phyloP scores from a whole-genome alignment of 2,113 vertebrate genomes.

The Rousettus leschenaultii region DNA sequence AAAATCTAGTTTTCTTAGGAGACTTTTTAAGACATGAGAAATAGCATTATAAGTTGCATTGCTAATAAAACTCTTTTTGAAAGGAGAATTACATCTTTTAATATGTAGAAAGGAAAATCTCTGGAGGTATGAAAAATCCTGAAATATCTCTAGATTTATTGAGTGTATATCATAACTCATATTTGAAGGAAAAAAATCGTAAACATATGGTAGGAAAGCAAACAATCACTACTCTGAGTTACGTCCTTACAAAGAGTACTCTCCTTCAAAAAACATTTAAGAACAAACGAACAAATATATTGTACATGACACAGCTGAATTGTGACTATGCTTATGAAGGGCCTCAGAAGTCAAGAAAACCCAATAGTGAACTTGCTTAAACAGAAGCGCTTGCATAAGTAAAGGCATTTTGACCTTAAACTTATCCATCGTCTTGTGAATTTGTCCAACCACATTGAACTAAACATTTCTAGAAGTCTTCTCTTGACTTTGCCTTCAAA shows the following conservation, averaged over 20 bases:
- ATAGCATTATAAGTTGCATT: background rate
- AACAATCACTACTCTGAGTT: background rate
- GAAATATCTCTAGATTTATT: background rate
- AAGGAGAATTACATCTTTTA: background rate
- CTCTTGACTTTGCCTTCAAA: background rate
- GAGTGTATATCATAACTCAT: background rate
- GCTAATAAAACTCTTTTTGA: background rate
- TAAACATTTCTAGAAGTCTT: background rate
- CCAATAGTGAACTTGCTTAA: background rate
- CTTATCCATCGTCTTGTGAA: background rate
- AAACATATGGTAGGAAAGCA: background rate
- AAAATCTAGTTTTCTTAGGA: background rate
- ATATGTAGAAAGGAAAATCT: background rate
- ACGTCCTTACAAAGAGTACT: background rate
- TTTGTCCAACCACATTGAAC: background rate
- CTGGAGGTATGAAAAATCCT: background rate
- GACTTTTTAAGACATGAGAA: background rate
- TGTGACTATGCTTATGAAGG: background rate
- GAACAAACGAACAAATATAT: background rate
- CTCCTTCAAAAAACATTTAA: background rate
- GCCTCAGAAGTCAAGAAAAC: background rate
- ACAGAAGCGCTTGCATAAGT: background rate
- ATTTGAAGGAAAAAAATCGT: background rate
- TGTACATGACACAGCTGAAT: no score
- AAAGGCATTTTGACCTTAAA: background rate